These are phyloP conservation scores for Centropyge bicolor DNA, from an alignment of 2,797 vertebrate genomes.

Conservation along the genomic window DNA sequence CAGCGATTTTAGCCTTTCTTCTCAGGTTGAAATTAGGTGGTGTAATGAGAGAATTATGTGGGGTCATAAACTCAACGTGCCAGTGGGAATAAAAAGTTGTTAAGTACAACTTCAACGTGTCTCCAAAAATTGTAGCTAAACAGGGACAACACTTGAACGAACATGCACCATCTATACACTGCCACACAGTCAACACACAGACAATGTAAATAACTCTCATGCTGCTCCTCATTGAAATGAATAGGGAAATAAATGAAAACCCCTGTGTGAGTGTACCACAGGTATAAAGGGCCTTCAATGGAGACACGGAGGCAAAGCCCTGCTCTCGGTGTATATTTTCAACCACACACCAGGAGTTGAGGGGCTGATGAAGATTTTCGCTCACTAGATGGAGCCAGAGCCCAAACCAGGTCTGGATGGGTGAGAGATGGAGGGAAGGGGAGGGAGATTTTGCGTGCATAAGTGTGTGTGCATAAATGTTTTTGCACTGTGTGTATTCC, in stretches of 20 bases:
- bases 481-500: constrained; percentile 3
- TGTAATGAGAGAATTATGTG: background rate
- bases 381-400: constrained; percentile 76
- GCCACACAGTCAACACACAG: background rate
- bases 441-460: constrained; percentile 5
- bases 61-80: no score
- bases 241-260: background rate
- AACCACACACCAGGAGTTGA: background rate
- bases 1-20: background rate
- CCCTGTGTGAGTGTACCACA: no score
- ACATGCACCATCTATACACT: background rate
- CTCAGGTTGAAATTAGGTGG: background rate
- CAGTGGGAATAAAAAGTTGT: background rate
- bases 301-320: background rate
- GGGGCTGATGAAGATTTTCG: constrained; percentile 1
- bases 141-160: background rate
- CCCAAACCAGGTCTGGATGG: constrained; percentile 5
- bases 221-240: background rate
- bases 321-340: background rate
- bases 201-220: background rate
- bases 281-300: no score
- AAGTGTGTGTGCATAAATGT: background rate
- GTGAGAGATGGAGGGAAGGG: background rate
- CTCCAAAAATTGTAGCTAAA: background rate
- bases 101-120: background rate